Base-by-base conservation (phyloP, 2,113 vertebrate genomes). In the Ancistrus triradiatus region DNA sequence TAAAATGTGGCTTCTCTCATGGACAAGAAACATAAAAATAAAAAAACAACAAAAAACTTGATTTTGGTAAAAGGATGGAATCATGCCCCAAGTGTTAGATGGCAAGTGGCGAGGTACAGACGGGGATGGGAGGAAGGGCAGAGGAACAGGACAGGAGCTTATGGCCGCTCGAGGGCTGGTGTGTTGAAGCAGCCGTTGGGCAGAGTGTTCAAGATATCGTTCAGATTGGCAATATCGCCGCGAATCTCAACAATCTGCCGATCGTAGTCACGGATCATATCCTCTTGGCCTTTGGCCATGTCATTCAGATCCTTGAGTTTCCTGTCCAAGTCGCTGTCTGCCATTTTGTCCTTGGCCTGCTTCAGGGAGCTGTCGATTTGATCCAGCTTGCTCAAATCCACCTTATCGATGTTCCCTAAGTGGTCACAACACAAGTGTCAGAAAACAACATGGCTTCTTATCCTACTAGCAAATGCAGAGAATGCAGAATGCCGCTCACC, bases 161-260 rank as follows among this genome's bases (percentile, higher is more conserved):
- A 90, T 31, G 95, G 91, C 69, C 83, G 90, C 80, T 98, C 96
- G 38, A 98, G 90, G 68, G 92, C 92, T 13, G 93, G 90, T 69
- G 93, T 97, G 84, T 98, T 98, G 77, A 94, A 98, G 84, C 96
- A 98, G 81, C 94, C 96, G 0, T 89, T 82, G 0, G 96, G 96
- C 76, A 98, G 82, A 51, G 93, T 95, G 74, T 90, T 93, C 87
- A 87, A 94, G 88, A 98, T 98, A 84, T 98, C 95, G 7, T 93
- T 91, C 53, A 98, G 89, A 81, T 98, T 98, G 76, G 31, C 79
- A 72, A 98, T 98, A 87, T 98, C 96, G 37, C 86, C 88, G 49
- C 85, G 77, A 77, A 98, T 98, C 81, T 96, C 91, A 3, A 81
- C 82, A 60, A 98, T 98, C 77, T 98, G 94, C 43, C 80, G 86